Evolutionary conservation across 2,888 invertebrate species (phyloP), one percentile per base, ranked within the genome.

Genomic region (Mystacides longicornis): DNA sequence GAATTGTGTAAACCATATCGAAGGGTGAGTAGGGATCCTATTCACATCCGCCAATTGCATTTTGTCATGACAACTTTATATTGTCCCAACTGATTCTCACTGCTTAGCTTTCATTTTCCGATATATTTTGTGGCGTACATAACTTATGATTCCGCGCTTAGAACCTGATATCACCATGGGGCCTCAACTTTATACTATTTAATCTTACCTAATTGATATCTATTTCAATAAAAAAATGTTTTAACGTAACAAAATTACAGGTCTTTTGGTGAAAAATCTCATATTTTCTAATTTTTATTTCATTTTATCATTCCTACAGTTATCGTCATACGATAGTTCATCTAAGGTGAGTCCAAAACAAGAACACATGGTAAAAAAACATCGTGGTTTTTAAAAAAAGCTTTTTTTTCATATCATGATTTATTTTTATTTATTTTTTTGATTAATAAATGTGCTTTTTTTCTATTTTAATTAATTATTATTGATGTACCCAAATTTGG

Each of bases 1-100:
- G 93, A 93, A 71, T 74, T 93, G 43, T 87, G 87, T 72, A 91
- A 92, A 72, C 92, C 94, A 7, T 87, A 89, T 66, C 81, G 88
- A 78, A 80, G 91, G 75, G 90, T 90, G 80, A 78, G 85, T 23
- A 48, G 31, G 14, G 20, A 2, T 7, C n/a, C 27, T 21, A 11
- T 33, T 5, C 16, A 37, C 37, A n/a, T 37, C 7, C 21, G 2
- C 19, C 11, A 21, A 71, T 62, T 61, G 33, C 11, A 23, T 20
- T 19, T 43, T 19, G n/a, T n/a, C n/a, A n/a, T n/a, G n/a, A n/a
- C n/a, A n/a, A n/a, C n/a, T 37, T 31, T 16, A 37, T 19, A 23
- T 16, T 50, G 33, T 50, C 23, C 37, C 37, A 14, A 37, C 16
- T n/a, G 5, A 27, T 37, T n/a, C 3, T 37, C 45, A 45, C 45